These are phyloP conservation scores for Phania funesta DNA, from an alignment of 2,888 invertebrate genomes.

Conservation along the genomic window DNA sequence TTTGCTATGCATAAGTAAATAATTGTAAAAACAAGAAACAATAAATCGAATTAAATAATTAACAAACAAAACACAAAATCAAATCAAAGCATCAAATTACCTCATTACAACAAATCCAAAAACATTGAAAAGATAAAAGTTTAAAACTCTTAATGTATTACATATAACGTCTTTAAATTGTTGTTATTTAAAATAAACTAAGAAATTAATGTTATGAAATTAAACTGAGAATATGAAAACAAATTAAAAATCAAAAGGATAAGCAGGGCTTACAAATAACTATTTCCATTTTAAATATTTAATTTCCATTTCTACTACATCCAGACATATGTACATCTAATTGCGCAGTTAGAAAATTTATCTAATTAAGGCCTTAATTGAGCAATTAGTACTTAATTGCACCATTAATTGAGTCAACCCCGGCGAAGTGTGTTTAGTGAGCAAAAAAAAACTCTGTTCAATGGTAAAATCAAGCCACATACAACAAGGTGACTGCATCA, in stretches of 20 bases:
- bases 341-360: too few relatives aligned
- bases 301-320: too few relatives aligned
- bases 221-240: constrained; percentile 32
- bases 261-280: constrained; percentile 39
- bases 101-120: constrained; percentile 67
- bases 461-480: too few relatives aligned
- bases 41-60: constrained; percentile 13
- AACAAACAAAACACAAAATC: constrained; percentile 34
- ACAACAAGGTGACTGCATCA: too few relatives aligned
- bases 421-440: too few relatives aligned
- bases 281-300: neutral
- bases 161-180: constrained; percentile 43
- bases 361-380: too few relatives aligned
- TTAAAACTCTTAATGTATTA: constrained; percentile 48
- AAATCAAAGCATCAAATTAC: constrained; percentile 68
- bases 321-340: too few relatives aligned
- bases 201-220: constrained; percentile 5
- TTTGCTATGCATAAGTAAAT: constrained; percentile 56
- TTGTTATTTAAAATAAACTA: constrained; percentile 43
- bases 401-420: too few relatives aligned
- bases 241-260: neutral
- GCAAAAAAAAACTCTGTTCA: too few relatives aligned
- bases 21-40: constrained; percentile 27
- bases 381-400: too few relatives aligned
- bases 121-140: constrained; percentile 41